phyloP scores from a whole-genome alignment of 1,140 invertebrate genomes.

The Triops longicaudatus region DNA sequence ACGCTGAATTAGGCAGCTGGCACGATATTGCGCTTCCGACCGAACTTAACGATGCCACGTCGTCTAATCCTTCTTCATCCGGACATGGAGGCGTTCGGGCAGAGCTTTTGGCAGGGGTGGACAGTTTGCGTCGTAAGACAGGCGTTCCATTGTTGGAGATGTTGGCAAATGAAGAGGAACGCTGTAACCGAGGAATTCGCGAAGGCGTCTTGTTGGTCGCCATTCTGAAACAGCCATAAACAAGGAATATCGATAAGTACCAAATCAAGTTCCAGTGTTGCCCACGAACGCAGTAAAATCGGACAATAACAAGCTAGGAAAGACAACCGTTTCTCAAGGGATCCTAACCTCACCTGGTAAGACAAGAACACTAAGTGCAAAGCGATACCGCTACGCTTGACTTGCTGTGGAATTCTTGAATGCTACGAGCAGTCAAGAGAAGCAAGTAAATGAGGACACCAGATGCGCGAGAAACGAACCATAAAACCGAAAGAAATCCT shows the following conservation, averaged over 20 bases:
- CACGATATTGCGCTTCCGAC: constrained; percentile 24
- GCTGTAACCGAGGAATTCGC: constrained; percentile 26
- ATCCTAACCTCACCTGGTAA: neutral
- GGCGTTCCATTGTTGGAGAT: neutral
- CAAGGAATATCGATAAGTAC: neutral
- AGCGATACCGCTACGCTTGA: neutral
- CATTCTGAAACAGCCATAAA: neutral
- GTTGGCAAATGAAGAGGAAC: constrained; percentile 23
- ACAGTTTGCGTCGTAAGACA: neutral
- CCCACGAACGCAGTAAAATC: neutral
- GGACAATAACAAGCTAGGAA: neutral
- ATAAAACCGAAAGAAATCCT: neutral
- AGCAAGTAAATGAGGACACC: constrained; percentile 8
- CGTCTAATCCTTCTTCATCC: constrained; percentile 24
- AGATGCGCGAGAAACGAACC: neutral
- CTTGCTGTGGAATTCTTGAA: neutral
- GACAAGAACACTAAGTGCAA: neutral
- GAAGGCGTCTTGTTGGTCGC: neutral
- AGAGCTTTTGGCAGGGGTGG: neutral
- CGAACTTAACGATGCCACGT: constrained; percentile 21
- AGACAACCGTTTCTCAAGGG: constrained; percentile 1
- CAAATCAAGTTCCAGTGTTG: neutral
- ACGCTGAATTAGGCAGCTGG: constrained; percentile 10
- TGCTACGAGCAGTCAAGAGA: neutral
- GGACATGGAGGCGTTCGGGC: neutral